A percentile compares a stretch with the other conserved stretches of the same genome.
Evolutionary conservation across 2,888 invertebrate species (phyloP).

Genomic region (Acanthosepion pharaonis): DNA sequence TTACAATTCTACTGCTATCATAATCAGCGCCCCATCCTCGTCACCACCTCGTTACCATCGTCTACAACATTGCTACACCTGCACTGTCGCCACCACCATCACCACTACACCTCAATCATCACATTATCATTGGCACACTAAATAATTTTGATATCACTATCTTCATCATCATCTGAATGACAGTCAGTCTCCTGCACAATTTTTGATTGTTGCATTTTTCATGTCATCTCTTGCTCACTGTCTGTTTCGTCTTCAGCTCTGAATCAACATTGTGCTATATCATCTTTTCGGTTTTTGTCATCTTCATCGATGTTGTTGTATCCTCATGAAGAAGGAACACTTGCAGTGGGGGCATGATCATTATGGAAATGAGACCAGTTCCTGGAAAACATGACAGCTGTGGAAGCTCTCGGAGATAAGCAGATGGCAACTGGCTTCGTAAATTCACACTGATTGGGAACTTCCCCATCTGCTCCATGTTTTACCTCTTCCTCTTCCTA

Average conservation of each 20-base stretch:
- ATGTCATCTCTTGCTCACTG: background rate
- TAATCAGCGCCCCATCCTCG: background rate
- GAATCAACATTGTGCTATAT: background rate
- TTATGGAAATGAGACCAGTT: slow-evolving; percentile 38
- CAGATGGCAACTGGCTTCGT: slow-evolving; percentile 40
- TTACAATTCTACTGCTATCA: too few relatives aligned
- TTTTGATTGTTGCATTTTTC: slow-evolving; percentile 8
- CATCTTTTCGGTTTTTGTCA: background rate
- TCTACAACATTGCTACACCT: background rate
- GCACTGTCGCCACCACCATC: background rate
- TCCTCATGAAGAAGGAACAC: background rate
- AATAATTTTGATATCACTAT: background rate
- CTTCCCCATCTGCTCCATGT: slow-evolving; percentile 37
- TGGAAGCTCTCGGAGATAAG: slow-evolving; percentile 20
- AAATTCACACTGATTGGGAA: slow-evolving; percentile 46
- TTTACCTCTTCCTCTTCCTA: slow-evolving; percentile 5
- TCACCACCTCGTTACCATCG: background rate
- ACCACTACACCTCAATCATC: background rate
- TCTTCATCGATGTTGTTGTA: background rate
- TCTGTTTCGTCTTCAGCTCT: background rate
- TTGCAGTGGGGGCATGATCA: background rate
- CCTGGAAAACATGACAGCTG: slow-evolving; percentile 46
- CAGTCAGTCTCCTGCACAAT: background rate
- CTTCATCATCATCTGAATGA: slow-evolving; percentile 2
- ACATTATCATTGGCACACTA: background rate